Percentiles rank a stretch among this genome's conserved stretches.
Conservation (phyloP, 1,140 invertebrate genomes). For the Bombus pyrosoma region DNA sequence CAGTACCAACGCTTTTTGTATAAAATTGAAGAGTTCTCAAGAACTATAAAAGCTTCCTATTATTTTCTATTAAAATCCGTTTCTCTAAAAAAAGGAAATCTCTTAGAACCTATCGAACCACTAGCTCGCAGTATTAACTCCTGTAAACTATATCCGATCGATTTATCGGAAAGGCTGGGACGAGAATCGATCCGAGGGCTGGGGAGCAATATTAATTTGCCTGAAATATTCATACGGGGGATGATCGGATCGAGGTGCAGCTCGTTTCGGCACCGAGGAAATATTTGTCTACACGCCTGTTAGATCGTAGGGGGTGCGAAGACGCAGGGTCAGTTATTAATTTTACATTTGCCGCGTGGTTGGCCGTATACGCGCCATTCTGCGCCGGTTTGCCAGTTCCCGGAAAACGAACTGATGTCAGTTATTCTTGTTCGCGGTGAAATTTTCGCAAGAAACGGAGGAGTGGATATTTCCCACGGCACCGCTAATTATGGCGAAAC, state of each 20-base stretch:
- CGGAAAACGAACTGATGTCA: background rate
- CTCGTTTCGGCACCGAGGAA: conserved; percentile 10
- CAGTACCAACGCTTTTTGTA: no score
- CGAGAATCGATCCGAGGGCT: background rate
- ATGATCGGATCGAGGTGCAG: conserved; percentile 22
- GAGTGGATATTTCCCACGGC: conserved; percentile 7
- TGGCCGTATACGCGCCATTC: background rate
- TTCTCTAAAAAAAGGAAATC: background rate
- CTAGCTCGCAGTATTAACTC: background rate
- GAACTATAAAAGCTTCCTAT: no score
- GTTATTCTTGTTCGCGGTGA: background rate
- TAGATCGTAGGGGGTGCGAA: conserved; percentile 8
- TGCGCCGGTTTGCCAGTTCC: background rate
- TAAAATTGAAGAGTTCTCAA: no score
- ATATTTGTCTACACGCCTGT: conserved; percentile 38
- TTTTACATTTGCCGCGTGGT: conserved; percentile 43
- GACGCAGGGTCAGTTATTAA: conserved; percentile 41
- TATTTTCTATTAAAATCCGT: background rate
- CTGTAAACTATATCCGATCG: background rate
- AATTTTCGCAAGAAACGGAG: background rate
- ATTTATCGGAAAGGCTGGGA: background rate
- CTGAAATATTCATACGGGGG: conserved; percentile 39
- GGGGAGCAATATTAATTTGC: conserved; percentile 36
- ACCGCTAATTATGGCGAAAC: conserved; percentile 25
- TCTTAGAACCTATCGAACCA: background rate